Evolutionary conservation across 2,797 vertebrate species (phyloP), one percentile per base, ranked within the genome.

Genomic region (Coracias cyanogaster): DNA sequence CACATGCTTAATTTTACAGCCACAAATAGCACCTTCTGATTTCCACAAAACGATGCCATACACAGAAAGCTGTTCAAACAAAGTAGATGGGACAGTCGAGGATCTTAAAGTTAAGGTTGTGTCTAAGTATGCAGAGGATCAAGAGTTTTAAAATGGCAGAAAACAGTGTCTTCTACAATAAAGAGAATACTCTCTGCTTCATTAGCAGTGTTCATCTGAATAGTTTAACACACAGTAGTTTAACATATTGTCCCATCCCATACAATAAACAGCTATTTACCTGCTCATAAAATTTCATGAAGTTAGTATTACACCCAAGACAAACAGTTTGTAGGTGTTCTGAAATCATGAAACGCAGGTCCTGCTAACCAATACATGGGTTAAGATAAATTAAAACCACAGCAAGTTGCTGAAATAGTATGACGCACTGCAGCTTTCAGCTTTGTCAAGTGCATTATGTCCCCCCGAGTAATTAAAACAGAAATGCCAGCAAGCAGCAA

Each of bases 361-460:
- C 69, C 48, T 21, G 22, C 52, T 76, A 67, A 88, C 70, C 57
- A 92, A 90, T 45, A 55, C 66, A 85, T 46, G 88, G 60, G 10
- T 89, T 67, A 55, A 54, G 58, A 71, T 74, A 96, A 96, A 97
- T 95, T 91, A 64, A 48, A 90, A 77, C 79, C 94, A 97, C 92
- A 92, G 89, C 60, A 89, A 92, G 82, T 55, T 86, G 84, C 96
- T 90, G 94, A 91, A 89, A 89, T 81, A 94, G 85, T 92, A 91
- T 98, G 95, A 98, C 92, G 85, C 94, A 97, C 62, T 98, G 97
- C 62, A 90, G 72, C 96, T 96, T 98, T 98, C 96, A 97, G 95
- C 96, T 97, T 98, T 97, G 97, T 98, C 98, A 98, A 98, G 97
- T 82, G 90, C 96, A 96, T 98, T 98, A 98, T 97, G 94, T 96